A percentile compares a stretch with the other conserved stretches of the same genome.
Conservation (phyloP, 2,888 invertebrate genomes). For the Chloromyia formosa region DNA sequence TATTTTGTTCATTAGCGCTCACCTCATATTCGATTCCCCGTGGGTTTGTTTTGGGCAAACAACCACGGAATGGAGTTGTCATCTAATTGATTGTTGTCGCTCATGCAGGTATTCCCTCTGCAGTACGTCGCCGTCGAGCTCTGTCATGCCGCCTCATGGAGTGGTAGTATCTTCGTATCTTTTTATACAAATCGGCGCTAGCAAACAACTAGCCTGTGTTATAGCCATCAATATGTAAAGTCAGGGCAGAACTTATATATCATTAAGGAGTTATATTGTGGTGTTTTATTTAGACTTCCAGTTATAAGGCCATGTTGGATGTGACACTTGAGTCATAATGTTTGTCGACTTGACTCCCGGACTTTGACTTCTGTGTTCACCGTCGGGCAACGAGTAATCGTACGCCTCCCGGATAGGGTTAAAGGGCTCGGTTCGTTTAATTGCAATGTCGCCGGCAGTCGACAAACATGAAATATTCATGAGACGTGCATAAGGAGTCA, state of each 20-base stretch:
- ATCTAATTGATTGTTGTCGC: slow-evolving; percentile 28
- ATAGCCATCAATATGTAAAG: too few species aligned
- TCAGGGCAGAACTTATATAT: neutral
- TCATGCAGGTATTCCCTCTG: neutral
- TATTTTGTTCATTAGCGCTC: slow-evolving; percentile 31
- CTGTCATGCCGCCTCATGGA: too few species aligned
- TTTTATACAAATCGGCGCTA: too few species aligned
- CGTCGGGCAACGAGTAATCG: too few species aligned
- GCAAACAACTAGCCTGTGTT: too few species aligned
- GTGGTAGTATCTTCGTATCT: too few species aligned
- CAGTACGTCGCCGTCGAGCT: neutral
- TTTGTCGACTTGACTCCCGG: slow-evolving; percentile 20
- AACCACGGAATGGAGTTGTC: slow-evolving; percentile 18
- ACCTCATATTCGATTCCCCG: slow-evolving; percentile 1
- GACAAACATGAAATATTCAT: slow-evolving; percentile 12
- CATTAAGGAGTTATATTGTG: slow-evolving; percentile 1
- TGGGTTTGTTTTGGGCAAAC: slow-evolving; percentile 20
- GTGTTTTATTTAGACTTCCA: slow-evolving; percentile 18
- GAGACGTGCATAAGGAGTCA: slow-evolving; percentile 21
- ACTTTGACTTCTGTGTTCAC: neutral
- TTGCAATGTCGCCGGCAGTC: neutral
- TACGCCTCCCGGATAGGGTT: neutral
- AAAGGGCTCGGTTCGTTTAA: slow-evolving; percentile 2
- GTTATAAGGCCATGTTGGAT: slow-evolving; percentile 1
- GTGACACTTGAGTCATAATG: slow-evolving; percentile 28